A percentile compares a stretch with the other conserved stretches of the same genome.
Conservation (phyloP, 2,888 invertebrate species). For the Eumacrocentrus americanus region DNA sequence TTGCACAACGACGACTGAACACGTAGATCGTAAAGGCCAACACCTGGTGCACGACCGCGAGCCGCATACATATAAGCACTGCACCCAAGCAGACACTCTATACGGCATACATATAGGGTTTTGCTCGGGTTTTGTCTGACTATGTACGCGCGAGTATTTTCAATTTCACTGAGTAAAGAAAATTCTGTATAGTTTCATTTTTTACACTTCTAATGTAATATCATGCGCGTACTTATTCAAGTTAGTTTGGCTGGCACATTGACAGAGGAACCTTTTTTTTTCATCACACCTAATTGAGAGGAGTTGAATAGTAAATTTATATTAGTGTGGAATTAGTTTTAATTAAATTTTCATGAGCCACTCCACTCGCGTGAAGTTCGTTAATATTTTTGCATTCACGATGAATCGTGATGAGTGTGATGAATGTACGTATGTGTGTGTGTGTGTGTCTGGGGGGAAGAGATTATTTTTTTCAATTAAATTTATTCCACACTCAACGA, state of each 20-base stretch:
- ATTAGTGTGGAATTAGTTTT: constrained; percentile 29
- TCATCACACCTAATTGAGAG: not conserved
- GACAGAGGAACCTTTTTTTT: too few relatives aligned
- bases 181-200: too few relatives aligned
- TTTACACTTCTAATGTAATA: too few relatives aligned
- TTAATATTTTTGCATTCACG: not conserved
- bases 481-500: too few relatives aligned
- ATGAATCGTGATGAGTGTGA: not conserved
- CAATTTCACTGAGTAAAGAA: too few relatives aligned
- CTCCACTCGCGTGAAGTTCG: constrained; percentile 1
- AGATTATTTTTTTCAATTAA: constrained; percentile 1
- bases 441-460: too few relatives aligned
- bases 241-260: too few relatives aligned
- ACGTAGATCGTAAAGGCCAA: constrained; percentile 50
- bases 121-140: too few relatives aligned
- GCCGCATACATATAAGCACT: constrained; percentile 33
- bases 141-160: too few relatives aligned
- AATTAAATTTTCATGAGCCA: constrained; percentile 27
- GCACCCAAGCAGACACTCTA: not conserved
- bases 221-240: too few relatives aligned
- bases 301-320: not conserved
- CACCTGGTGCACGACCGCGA: constrained; percentile 50
- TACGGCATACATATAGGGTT: too few relatives aligned
- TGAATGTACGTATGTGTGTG: not conserved
- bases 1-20: constrained; percentile 36